These are phyloP conservation scores for Leptinotarsa juncta DNA, from an alignment of 2,888 invertebrate species.

Conservation along the genomic window DNA sequence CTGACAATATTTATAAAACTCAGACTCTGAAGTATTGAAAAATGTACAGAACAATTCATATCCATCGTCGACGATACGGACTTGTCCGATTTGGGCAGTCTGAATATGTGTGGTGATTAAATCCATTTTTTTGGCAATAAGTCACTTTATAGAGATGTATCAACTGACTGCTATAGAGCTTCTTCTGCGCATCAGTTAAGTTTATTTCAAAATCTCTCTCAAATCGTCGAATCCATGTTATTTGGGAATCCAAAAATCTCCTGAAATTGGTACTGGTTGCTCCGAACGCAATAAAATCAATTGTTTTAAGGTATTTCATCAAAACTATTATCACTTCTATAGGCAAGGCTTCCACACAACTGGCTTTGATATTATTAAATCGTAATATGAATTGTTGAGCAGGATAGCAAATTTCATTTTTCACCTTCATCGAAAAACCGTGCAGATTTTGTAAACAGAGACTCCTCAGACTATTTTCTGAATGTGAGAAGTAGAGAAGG, in stretches of 20 bases:
- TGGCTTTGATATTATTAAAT: conserved; percentile 39
- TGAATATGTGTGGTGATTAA: too few species aligned
- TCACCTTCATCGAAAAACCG: conserved; percentile 57
- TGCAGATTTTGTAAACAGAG: conserved; percentile 58
- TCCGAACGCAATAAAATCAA: conserved; percentile 50
- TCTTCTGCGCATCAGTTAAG: conserved; percentile 16
- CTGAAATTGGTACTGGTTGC: conserved; percentile 53
- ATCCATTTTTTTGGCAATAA: background rate
- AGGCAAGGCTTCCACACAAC: conserved; percentile 63
- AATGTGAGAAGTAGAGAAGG: conserved; percentile 55
- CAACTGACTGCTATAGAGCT: conserved; percentile 25
- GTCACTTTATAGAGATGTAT: conserved; percentile 40
- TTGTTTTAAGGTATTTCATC: conserved; percentile 50
- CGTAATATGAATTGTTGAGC: conserved; percentile 51
- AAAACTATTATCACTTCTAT: conserved; percentile 61
- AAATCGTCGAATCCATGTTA: conserved; percentile 46
- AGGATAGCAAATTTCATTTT: conserved; percentile 57
- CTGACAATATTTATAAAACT: too few species aligned
- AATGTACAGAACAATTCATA: too few species aligned
- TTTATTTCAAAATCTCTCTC: conserved; percentile 31
- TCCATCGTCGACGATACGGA: too few species aligned
- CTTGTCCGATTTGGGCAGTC: too few species aligned
- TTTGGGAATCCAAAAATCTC: conserved; percentile 46
- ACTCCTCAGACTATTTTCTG: conserved; percentile 36
- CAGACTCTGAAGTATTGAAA: too few species aligned